phyloP scores from a whole-genome alignment of 2,113 vertebrate species.

The Pundamilia nyererei region DNA sequence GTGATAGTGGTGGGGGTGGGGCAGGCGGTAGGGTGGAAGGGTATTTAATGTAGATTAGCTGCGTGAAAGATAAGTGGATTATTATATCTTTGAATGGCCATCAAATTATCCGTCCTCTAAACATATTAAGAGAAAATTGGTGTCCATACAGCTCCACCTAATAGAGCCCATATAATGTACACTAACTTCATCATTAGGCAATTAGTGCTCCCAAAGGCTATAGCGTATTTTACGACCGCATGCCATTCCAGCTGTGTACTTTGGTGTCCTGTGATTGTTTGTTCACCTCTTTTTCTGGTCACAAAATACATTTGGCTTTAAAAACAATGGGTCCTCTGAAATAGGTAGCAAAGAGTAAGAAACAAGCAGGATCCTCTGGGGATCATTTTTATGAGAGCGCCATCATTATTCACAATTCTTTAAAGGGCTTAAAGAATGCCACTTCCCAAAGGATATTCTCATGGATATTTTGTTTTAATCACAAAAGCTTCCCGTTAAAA shows the following conservation, averaged over 20 bases:
- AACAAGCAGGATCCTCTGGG: constrained; percentile 52
- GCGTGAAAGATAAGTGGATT: constrained; percentile 36
- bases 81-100: constrained; percentile 51
- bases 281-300: neutral
- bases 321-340: constrained; percentile 39
- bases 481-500: constrained; percentile 69
- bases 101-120: constrained; percentile 54
- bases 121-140: constrained; percentile 49
- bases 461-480: constrained; percentile 70
- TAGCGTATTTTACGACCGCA: constrained; percentile 23
- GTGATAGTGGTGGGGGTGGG: neutral
- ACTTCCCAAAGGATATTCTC: constrained; percentile 60
- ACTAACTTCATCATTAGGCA: constrained; percentile 55
- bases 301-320: constrained; percentile 35
- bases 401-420: constrained; percentile 67
- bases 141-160: constrained; percentile 44
- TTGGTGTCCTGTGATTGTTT: constrained; percentile 9
- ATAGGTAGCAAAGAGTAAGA: constrained; percentile 22
- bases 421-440: constrained; percentile 66
- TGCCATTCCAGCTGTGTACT: constrained; percentile 13
- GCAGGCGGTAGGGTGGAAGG: neutral
- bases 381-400: constrained; percentile 58
- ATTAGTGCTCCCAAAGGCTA: constrained; percentile 49
- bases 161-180: constrained; percentile 46
- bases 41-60: constrained; percentile 32